Evolutionary conservation across 2,888 invertebrate genomes (phyloP).

Genomic region (Drosophila infuscata): DNA sequence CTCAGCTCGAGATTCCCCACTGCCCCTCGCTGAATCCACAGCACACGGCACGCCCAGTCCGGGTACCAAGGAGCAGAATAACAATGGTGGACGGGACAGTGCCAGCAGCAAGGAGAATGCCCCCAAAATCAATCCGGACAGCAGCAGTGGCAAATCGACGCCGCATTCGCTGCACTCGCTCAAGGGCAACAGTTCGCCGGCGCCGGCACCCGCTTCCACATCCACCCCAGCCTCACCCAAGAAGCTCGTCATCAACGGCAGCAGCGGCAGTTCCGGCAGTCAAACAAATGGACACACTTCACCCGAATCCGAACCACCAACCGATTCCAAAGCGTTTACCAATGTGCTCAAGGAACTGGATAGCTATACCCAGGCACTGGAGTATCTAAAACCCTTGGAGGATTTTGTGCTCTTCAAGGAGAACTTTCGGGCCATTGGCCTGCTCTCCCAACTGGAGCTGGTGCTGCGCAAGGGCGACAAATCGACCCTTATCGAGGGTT

Average conservation of each 20-base stretch:
- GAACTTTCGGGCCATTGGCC: slow-evolving; percentile 83
- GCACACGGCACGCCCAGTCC: slow-evolving; percentile 25
- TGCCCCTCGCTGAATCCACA: slow-evolving; percentile 46
- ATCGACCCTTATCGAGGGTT: slow-evolving; percentile 68
- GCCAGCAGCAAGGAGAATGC: slow-evolving; percentile 73
- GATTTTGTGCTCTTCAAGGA: slow-evolving; percentile 83
- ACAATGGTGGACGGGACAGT: slow-evolving; percentile 66
- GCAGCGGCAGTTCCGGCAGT: slow-evolving; percentile 36
- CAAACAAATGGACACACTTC: slow-evolving; percentile 66
- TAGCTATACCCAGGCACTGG: slow-evolving; percentile 79
- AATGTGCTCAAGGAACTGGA: slow-evolving; percentile 68
- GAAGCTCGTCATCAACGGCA: slow-evolving; percentile 26
- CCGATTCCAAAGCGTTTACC: slow-evolving; percentile 23
- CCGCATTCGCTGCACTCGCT: slow-evolving; percentile 34
- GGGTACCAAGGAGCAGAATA: slow-evolving; percentile 61
- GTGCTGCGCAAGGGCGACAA: slow-evolving; percentile 79
- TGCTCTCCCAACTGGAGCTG: slow-evolving; percentile 81
- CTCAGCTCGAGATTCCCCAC: slow-evolving; percentile 29
- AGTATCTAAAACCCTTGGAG: slow-evolving; percentile 82
- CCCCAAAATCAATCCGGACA: slow-evolving; percentile 46
- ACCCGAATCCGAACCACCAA: slow-evolving; percentile 43
- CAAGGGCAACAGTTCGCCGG: slow-evolving; percentile 49
- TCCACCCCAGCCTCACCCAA: slow-evolving; percentile 63
- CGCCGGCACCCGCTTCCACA: slow-evolving; percentile 1
- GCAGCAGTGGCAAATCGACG: slow-evolving; percentile 64